These are phyloP conservation scores for Colaptes auratus DNA, from an alignment of 2,113 vertebrate genomes.

Conservation along the genomic window DNA sequence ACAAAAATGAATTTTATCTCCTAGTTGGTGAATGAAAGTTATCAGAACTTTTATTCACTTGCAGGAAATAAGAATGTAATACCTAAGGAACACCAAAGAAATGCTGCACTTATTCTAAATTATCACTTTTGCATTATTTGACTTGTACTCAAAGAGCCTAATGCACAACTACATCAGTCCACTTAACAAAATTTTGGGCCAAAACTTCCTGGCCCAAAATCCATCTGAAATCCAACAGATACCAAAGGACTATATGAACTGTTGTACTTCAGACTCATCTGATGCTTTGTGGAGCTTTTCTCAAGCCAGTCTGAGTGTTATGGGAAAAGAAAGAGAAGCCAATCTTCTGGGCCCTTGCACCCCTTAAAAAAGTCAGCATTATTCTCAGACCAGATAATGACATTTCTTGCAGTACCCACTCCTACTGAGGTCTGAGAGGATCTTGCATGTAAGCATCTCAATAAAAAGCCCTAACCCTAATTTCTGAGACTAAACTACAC, in stretches of 20 bases:
- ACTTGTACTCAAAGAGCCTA: not conserved
- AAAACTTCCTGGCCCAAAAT: not conserved
- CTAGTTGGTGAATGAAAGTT: not conserved
- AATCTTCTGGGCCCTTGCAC: not conserved
- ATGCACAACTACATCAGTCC: not conserved
- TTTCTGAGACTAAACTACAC: not conserved
- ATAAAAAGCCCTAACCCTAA: not conserved
- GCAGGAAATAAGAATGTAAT: not conserved
- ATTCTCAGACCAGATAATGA: not conserved
- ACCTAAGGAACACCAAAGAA: not conserved
- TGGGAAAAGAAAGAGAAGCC: not conserved
- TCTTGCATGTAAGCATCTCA: not conserved
- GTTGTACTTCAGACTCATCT: not conserved
- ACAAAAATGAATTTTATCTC: not conserved
- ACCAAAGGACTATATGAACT: not conserved
- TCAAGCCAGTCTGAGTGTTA: not conserved
- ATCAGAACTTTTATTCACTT: not conserved
- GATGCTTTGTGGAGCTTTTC: not conserved
- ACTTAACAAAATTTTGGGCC: not conserved
- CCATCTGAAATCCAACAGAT: not conserved
- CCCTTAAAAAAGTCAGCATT: not conserved
- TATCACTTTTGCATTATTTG: not conserved
- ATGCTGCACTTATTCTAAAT: not conserved
- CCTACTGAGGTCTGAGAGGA: not conserved
- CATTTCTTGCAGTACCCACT: not conserved